phyloP scores from a whole-genome alignment of 1,140 invertebrate genomes.

The Papilio xuthus region DNA sequence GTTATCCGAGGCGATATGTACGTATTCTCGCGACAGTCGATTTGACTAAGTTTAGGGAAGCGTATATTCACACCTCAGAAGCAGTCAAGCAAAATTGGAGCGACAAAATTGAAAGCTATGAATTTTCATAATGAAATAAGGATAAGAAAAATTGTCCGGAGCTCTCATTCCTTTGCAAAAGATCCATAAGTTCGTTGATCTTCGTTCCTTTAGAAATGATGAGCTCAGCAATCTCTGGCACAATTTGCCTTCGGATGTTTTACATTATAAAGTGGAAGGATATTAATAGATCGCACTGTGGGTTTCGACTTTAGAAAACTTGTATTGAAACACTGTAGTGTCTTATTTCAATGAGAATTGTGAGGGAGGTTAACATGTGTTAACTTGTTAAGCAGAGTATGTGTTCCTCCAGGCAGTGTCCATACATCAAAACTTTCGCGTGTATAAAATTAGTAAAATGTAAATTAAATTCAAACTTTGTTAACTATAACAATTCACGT shows the following conservation, averaged over 20 bases:
- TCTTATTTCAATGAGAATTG: no score
- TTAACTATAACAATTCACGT: no score
- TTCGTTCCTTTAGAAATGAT: background rate
- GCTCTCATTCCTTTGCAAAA: background rate
- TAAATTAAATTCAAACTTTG: no score
- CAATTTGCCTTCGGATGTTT: background rate
- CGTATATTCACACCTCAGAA: background rate
- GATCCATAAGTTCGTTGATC: background rate
- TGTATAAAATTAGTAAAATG: no score
- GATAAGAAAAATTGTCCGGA: background rate
- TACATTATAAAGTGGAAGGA: background rate
- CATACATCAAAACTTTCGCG: no score
- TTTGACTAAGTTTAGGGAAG: background rate
- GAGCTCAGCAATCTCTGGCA: background rate
- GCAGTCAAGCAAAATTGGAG: background rate
- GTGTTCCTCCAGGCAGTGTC: no score
- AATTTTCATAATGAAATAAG: background rate
- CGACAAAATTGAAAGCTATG: background rate
- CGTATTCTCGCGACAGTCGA: background rate
- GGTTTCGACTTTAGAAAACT: no score
- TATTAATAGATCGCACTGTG: background rate
- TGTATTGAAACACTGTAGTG: no score
- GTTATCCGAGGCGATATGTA: no score
- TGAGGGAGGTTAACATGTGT: no score
- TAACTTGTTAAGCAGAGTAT: no score